These are phyloP conservation scores for Acanthaster planci DNA, from an alignment of 35 echinoderm and acorn worm species.

Conservation along the genomic window DNA sequence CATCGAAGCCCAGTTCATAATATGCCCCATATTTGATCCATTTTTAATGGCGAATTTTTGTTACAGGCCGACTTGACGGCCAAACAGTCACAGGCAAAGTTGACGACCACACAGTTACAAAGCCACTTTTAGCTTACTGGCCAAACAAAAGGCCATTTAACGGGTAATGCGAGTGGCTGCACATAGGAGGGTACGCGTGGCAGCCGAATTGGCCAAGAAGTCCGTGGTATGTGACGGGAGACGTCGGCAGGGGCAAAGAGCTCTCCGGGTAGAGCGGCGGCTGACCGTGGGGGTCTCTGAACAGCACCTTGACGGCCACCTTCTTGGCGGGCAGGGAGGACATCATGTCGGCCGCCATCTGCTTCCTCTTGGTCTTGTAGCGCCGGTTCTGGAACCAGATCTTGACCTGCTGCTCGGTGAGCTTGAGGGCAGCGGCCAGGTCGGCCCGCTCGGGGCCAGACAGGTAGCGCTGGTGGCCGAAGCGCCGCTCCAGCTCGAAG, in stretches of 20 bases:
- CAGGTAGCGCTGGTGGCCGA: conserved; percentile 96
- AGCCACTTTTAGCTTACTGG: neutral
- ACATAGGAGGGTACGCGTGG: conserved; percentile 11
- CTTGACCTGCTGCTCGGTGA: conserved; percentile 97
- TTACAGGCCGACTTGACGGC: no score
- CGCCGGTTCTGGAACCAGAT: conserved; percentile 99
- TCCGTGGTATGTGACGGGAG: neutral
- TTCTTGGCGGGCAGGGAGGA: conserved; percentile 88
- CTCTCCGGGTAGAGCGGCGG: conserved; percentile 33
- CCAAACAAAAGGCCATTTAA: conserved; percentile 16
- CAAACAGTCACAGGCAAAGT: no score
- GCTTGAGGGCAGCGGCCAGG: conserved; percentile 90
- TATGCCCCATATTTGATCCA: no score
- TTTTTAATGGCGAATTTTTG: no score
- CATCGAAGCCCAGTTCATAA: no score
- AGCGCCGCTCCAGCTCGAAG: conserved; percentile 93
- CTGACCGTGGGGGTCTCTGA: conserved; percentile 61
- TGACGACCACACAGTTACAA: no score
- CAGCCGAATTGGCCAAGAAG: conserved; percentile 1
- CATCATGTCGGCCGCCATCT: conserved; percentile 85
- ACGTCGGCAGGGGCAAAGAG: neutral
- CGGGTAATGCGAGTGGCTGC: neutral
- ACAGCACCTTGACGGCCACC: conserved; percentile 94
- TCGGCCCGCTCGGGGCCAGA: conserved; percentile 97
- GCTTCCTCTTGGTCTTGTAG: conserved; percentile 97